phyloP scores from a whole-genome alignment of 1,140 invertebrate species.

The Nixonia krombeini region DNA sequence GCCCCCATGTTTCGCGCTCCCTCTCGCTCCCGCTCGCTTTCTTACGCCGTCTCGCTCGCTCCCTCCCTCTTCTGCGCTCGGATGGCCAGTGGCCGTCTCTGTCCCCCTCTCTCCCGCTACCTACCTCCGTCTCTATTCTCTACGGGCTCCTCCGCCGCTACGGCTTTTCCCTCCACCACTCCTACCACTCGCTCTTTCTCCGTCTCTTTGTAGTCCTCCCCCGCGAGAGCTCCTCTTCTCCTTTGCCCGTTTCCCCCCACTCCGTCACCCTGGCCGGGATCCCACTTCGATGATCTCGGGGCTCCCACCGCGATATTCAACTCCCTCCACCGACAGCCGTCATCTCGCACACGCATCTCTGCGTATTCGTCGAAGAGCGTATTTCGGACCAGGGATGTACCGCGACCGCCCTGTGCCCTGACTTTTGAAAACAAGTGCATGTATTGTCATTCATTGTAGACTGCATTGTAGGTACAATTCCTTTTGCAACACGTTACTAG shows the following conservation, averaged over 20 bases:
- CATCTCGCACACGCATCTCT: conserved; percentile 33
- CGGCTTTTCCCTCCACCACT: conserved; percentile 9
- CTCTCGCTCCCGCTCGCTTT: conserved; percentile 20
- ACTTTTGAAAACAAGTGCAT: no score
- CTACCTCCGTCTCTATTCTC: not conserved
- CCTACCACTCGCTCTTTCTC: conserved; percentile 11
- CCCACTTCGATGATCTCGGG: no score
- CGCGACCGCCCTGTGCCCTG: no score
- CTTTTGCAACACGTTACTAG: no score
- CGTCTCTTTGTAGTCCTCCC: conserved; percentile 20
- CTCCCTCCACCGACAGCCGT: conserved; percentile 16
- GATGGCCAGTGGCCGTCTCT: not conserved
- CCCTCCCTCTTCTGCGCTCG: conserved; percentile 10
- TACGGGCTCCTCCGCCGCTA: not conserved
- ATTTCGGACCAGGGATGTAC: not conserved
- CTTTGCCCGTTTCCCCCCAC: conserved; percentile 2
- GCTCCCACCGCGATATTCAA: conserved; percentile 20
- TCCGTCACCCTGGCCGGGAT: not conserved
- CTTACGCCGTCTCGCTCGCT: not conserved
- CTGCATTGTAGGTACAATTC: no score
- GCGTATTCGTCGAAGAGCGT: conserved; percentile 11
- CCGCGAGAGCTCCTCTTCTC: conserved; percentile 1
- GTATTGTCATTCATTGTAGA: no score
- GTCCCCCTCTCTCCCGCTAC: conserved; percentile 1
- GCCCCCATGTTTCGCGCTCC: conserved; percentile 59